Percentiles rank a stretch among this genome's conserved stretches.
Evolutionary conservation across 2,113 vertebrate species (phyloP).

Genomic region (Orycteropus afer): DNA sequence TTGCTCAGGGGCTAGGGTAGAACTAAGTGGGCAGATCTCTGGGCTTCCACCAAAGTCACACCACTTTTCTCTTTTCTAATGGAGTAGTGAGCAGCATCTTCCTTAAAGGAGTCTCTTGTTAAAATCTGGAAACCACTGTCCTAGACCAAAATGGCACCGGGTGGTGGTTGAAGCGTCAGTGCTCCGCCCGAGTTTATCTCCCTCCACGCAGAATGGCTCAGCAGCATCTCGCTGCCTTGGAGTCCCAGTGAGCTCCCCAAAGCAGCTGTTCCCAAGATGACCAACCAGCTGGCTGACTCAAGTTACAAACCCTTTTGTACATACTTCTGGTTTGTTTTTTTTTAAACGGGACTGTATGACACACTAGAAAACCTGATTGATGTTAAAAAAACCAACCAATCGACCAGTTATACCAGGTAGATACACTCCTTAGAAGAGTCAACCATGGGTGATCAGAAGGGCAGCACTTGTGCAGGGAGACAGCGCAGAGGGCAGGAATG

Average conservation of each 20-base stretch:
- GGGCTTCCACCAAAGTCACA: neutral
- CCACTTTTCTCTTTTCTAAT: neutral
- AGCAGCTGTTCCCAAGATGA: conserved; percentile 18
- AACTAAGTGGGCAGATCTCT: neutral
- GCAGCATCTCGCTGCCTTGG: neutral
- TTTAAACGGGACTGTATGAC: conserved; percentile 34
- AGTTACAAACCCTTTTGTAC: conserved; percentile 26
- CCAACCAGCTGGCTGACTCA: conserved; percentile 41
- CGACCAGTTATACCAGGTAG: too few species aligned
- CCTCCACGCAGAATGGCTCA: neutral
- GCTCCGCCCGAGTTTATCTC: conserved; percentile 11
- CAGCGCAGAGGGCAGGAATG: too few species aligned
- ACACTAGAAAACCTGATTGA: conserved; percentile 1
- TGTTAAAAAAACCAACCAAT: conserved; percentile 1
- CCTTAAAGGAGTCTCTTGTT: neutral
- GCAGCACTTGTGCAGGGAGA: too few species aligned
- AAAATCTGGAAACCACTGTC: neutral
- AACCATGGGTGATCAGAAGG: too few species aligned
- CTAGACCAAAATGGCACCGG: neutral
- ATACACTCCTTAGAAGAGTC: too few species aligned
- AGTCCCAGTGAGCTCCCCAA: neutral
- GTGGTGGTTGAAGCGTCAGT: neutral
- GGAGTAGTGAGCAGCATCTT: neutral
- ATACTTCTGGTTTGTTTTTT: neutral
- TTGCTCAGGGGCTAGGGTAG: neutral